Base-by-base conservation (phyloP, 2,888 invertebrate species). In the Colletes collaris region DNA sequence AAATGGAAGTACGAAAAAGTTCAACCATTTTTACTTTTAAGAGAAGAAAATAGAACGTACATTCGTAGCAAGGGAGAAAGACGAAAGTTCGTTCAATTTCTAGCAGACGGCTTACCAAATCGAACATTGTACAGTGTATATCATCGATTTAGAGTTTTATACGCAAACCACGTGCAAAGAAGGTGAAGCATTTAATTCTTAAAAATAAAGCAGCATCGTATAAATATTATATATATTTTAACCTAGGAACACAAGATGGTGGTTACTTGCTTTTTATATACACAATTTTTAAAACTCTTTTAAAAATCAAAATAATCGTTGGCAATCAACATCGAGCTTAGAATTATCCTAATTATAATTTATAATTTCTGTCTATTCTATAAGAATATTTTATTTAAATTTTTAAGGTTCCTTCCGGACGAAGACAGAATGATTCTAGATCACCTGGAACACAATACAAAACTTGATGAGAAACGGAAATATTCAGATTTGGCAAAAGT, bases 111-210 rank as follows among this genome's bases (percentile, higher is more conserved):
- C 4, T 83, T 93, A 52, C 87, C 88, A 40, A 56, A 89, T 37
- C 85, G 93, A 79, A 89, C 89, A 13, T 78, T 93, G n/a, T 91
- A 91, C 60, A 92, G 92, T 70, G 89, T 92, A 59, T 91, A 90
- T 76, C 86, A 90, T 19, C 88, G 92, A 83, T 93, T 92, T 76
- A 88, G 83, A 79, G 87, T 83, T 67, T 70, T 92, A 11, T 88
- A 84, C 65, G 52, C 81, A 4, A 19, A 71, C 5, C 87, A 84
- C 69, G 64, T 84, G 71, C 80, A 79, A 40, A 70, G 67, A 60
- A 88, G 86, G 89, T 86, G 4, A 40, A 7, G 7, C 7, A 40
- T 40, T 40, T 4, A 40, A 11, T 49, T 10, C 49, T 40, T 35
- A 46, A 70, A 56, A n/a, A 40, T 40, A 35, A 52, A n/a, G 50